Evolutionary conservation across 2,797 vertebrate species (phyloP).

Genomic region (Falco columbarius): DNA sequence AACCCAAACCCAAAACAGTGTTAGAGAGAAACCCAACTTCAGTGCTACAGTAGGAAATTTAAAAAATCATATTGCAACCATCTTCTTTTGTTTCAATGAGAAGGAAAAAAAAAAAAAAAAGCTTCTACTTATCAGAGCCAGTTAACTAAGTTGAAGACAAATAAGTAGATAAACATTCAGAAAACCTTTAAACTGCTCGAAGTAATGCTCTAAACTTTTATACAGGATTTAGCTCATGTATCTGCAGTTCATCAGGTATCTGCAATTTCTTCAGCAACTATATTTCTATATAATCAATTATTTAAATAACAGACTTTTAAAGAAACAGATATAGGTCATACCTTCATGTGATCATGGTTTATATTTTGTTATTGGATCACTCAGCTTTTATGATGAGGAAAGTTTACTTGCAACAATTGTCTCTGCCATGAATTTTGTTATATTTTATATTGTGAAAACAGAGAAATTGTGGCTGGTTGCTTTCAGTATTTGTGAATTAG

Average conservation of each 20-base stretch:
- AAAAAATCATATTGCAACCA: not conserved
- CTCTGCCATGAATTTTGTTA: not conserved
- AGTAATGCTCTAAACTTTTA: not conserved
- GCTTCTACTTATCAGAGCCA: not conserved
- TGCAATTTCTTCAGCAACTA: not conserved
- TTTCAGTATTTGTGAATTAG: not conserved
- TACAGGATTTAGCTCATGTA: not conserved
- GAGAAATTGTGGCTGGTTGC: not conserved
- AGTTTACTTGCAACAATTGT: not conserved
- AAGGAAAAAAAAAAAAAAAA: not conserved
- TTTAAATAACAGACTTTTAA: not conserved
- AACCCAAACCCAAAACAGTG: not conserved
- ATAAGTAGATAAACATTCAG: not conserved
- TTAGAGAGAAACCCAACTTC: slow-evolving; percentile 3
- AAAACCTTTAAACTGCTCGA: not conserved
- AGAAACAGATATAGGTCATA: not conserved
- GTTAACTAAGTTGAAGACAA: not conserved
- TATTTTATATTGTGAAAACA: not conserved
- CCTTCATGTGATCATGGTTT: not conserved
- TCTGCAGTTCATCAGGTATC: not conserved
- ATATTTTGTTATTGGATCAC: not conserved
- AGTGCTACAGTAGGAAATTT: not conserved
- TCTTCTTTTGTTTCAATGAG: not conserved
- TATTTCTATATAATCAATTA: not conserved
- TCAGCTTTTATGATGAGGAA: not conserved